phyloP scores from a whole-genome alignment of 1,140 invertebrate genomes.

The Drosophila kikkawai region DNA sequence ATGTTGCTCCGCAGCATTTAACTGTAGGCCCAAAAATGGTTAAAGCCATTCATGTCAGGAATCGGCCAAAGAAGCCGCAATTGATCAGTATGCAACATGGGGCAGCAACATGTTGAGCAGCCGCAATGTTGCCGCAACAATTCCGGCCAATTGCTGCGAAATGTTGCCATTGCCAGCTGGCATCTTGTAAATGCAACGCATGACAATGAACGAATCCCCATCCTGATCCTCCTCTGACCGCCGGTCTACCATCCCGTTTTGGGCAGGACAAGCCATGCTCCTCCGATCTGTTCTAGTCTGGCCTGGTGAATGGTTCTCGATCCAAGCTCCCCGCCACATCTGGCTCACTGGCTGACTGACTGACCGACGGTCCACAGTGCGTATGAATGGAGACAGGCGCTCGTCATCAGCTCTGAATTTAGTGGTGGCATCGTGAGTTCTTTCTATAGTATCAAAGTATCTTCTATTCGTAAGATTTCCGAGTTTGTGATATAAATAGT shows the following conservation, averaged over 20 bases:
- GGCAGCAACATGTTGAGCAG: constrained; percentile 70
- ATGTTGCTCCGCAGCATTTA: constrained; percentile 73
- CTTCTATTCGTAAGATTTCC: background rate
- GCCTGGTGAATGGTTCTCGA: constrained; percentile 54
- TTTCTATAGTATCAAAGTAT: background rate
- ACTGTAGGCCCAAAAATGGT: constrained; percentile 83
- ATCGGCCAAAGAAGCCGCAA: constrained; percentile 68
- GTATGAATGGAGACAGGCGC: constrained; percentile 74
- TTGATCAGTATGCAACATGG: constrained; percentile 83
- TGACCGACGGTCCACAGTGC: constrained; percentile 66
- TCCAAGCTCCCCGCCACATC: constrained; percentile 4
- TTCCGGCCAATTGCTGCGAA: constrained; percentile 72
- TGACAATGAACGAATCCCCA: constrained; percentile 70
- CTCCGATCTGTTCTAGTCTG: constrained; percentile 37
- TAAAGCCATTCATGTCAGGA: constrained; percentile 77
- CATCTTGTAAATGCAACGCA: constrained; percentile 84
- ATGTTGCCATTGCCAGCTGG: constrained; percentile 70
- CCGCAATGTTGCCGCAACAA: constrained; percentile 81
- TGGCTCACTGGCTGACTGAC: constrained; percentile 5
- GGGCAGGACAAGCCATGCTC: constrained; percentile 50
- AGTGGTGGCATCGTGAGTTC: constrained; percentile 32
- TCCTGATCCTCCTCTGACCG: background rate
- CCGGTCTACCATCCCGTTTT: constrained; percentile 42
- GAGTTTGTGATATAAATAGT: background rate
- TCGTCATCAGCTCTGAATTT: constrained; percentile 35